Evolutionary conservation across 2,888 invertebrate species (phyloP), one percentile per base, ranked within the genome.

Genomic region (Leucophenga maculata): DNA sequence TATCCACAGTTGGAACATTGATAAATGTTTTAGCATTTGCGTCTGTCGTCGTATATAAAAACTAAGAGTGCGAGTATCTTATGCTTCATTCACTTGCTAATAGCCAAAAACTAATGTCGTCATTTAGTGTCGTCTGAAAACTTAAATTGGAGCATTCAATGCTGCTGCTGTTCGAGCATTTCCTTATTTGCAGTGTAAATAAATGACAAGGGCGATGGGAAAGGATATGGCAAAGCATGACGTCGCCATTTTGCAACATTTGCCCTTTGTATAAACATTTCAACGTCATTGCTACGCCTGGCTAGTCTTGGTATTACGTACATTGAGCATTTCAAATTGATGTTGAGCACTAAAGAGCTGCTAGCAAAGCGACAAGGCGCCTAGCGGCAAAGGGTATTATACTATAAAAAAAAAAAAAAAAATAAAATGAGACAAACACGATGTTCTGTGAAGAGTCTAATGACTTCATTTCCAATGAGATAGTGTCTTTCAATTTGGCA

Each of bases 391-490:
- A 50, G n/a, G 13, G 50, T 50, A 13, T 39, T 9, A 1, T 11
- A 6, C 39, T 39, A 14, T 39, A 46, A 48, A 48, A 22, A 64
- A 18, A 18, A 44, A 16, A 20, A 60, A 22, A 64, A 18, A 18
- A 44, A 16, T 13, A 60, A 44, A 60, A 16, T 13, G 18, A 46
- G 20, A 46, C 18, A 18, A 62, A 62, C 44, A 2, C 14, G 22
- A 48, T 6, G n/a, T 9, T n/a, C 1, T 18, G 31, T 11, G 31
- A 39, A 46, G n/a, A 3, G 16, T 48, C 62, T 64, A 64, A 64
- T 64, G 62, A 64, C 48, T 64, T 64, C 62, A 64, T 64, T 64
- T 46, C 46, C 62, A 64, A 64, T 48, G 62, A 46, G 48, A 60
- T 39, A 48, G 62, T 22, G 16, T 64, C 62, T 64, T 64, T 48